Evolutionary conservation across 2,797 vertebrate genomes (phyloP).

Genomic region (Melanotaenia boesemani): DNA sequence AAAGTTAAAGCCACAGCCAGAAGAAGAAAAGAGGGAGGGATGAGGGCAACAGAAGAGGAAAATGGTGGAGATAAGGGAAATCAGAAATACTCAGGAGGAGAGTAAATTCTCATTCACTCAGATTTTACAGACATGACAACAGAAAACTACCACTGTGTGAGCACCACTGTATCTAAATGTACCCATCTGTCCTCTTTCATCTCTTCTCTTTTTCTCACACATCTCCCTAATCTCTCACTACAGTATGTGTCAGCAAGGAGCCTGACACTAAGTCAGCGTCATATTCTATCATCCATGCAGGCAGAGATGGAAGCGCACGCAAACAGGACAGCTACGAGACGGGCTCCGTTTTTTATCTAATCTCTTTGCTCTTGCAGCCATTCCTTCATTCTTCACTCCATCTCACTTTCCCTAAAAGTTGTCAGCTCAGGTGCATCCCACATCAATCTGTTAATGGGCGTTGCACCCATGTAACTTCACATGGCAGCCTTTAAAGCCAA

Average conservation of each 20-base stretch:
- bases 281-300: constrained; percentile 73
- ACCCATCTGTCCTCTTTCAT: constrained; percentile 51
- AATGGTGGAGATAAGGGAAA: constrained; percentile 10
- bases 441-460: constrained; percentile 54
- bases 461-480: constrained; percentile 33
- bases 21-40: constrained; percentile 23
- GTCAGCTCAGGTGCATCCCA: constrained; percentile 43
- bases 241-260: constrained; percentile 60
- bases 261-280: constrained; percentile 73
- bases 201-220: constrained; percentile 19
- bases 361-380: constrained; percentile 50
- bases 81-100: constrained; percentile 5
- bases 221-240: constrained; percentile 67
- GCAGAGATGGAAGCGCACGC: constrained; percentile 55
- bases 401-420: constrained; percentile 40
- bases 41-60: constrained; percentile 14
- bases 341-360: constrained; percentile 60
- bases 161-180: constrained; percentile 38
- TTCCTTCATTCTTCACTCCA: constrained; percentile 45
- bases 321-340: constrained; percentile 72
- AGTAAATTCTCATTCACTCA: constrained; percentile 26
- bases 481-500: constrained; percentile 19
- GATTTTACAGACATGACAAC: constrained; percentile 32
- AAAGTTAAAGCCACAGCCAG: constrained; percentile 15
- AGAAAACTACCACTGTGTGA: constrained; percentile 32